These are phyloP conservation scores for Myotis daubentonii DNA, from an alignment of 2,797 vertebrate species.

Conservation along the genomic window DNA sequence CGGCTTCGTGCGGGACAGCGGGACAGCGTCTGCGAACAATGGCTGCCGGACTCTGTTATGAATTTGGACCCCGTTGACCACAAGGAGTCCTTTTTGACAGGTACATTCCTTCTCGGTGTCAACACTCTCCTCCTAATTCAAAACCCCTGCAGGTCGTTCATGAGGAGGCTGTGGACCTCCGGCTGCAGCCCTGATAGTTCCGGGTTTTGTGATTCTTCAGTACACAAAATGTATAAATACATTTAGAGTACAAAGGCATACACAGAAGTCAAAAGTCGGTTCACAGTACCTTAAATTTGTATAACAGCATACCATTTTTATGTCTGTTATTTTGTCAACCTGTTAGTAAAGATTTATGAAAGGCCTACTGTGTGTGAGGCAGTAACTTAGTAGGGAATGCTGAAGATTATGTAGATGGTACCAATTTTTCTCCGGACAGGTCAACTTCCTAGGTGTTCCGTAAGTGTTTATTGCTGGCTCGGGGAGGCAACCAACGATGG, in stretches of 20 bases:
- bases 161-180: background rate
- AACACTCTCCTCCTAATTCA: slow-evolving; percentile 21
- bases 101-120: background rate
- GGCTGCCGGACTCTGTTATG: background rate
- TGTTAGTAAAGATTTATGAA: slow-evolving; percentile 45
- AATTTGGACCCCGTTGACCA: background rate
- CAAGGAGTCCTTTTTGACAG: background rate
- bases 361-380: background rate
- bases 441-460: background rate
- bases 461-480: slow-evolving; percentile 4
- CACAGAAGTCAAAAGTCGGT: background rate
- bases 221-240: background rate
- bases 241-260: background rate
- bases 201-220: slow-evolving; percentile 15
- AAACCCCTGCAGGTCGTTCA: background rate
- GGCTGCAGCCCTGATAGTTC: background rate
- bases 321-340: slow-evolving; percentile 1
- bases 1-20: background rate
- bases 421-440: background rate
- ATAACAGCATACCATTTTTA: background rate
- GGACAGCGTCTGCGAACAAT: too few relatives aligned
- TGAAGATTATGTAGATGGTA: background rate
- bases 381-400: background rate
- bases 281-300: background rate
- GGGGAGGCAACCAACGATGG: background rate